Percentiles rank a stretch among this genome's conserved stretches.
phyloP scores from a whole-genome alignment of 2,113 vertebrate genomes.

The Prinia subflava region DNA sequence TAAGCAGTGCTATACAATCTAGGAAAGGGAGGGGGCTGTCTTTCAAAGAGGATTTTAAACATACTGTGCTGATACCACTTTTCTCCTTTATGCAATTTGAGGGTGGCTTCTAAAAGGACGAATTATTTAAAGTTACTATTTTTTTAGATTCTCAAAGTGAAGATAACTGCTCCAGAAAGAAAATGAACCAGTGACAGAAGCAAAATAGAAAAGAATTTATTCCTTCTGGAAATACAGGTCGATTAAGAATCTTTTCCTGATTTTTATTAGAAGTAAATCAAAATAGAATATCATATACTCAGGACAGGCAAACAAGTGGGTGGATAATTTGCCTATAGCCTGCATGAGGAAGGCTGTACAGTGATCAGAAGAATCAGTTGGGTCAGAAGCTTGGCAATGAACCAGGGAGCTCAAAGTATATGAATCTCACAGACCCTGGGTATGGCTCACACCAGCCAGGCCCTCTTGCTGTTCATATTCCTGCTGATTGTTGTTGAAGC shows the following conservation, averaged over 20 bases:
- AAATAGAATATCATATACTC: not conserved
- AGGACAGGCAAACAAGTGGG: not conserved
- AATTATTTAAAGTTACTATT: not conserved
- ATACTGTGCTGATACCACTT: not conserved
- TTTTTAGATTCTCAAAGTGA: not conserved
- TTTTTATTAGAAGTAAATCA: not conserved
- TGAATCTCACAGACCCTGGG: not conserved
- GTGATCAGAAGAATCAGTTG: not conserved
- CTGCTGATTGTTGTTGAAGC: not conserved
- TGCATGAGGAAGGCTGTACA: not conserved
- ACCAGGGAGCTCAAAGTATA: not conserved
- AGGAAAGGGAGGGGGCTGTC: not conserved
- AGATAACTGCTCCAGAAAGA: no score
- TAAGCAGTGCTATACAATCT: not conserved
- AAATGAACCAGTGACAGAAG: not conserved
- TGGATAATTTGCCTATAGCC: not conserved
- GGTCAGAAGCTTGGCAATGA: not conserved
- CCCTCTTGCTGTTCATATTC: not conserved
- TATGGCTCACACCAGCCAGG: not conserved
- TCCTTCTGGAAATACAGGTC: not conserved
- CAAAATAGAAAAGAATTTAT: not conserved
- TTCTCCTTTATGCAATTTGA: not conserved
- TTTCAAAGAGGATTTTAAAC: not conserved
- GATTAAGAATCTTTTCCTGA: not conserved
- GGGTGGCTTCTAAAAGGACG: not conserved